Evolutionary conservation across 2,888 invertebrate genomes (phyloP), one percentile per base, ranked within the genome.

Genomic region (Agonopterix alstromeriana): DNA sequence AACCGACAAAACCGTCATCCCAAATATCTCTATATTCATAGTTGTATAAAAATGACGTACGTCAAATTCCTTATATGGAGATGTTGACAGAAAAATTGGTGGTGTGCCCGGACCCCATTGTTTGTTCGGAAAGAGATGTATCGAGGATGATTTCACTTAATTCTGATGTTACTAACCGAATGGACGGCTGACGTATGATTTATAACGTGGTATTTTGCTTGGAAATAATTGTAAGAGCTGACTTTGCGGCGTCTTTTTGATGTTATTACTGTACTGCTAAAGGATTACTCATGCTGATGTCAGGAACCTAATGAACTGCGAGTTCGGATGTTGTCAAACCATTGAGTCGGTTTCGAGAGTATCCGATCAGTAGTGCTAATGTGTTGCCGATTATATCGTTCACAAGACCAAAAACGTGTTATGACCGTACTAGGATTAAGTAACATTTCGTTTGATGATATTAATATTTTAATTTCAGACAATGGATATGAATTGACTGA

Each of bases 31-130:
- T 77, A 77, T 75, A 78, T 73, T 73, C 65, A 66, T 66, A 63
- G 58, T n/a, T 27, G 54, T 52, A 63, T 58, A 70, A 70, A 76
- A 71, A 75, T 75, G 77, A 77, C 73, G 70, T 73, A 66, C 43
- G 38, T 43, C 47, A 47, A 47, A 43, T 61, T 53, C 47, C 47
- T 11, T 46, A 42, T 42, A 46, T 12, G 46, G 46, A 7, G 56
- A 60, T 61, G 77, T 56, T 73, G 79, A 80, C 80, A 80, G 72
- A 68, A 72, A 80, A 75, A 80, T 78, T 77, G 71, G 64, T 66
- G 60, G 68, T 60, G 11, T 42, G 52, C 56, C 53, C 51, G 55
- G 56, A 54, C 57, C 60, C 72, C 72, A 81, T 80, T 81, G 80
- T 79, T 73, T 69, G 61, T 51, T 60, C 48, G 57, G 66, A 73